These are phyloP conservation scores for Hyperoodon ampullatus DNA, from an alignment of 2,113 vertebrate genomes.

Conservation along the genomic window DNA sequence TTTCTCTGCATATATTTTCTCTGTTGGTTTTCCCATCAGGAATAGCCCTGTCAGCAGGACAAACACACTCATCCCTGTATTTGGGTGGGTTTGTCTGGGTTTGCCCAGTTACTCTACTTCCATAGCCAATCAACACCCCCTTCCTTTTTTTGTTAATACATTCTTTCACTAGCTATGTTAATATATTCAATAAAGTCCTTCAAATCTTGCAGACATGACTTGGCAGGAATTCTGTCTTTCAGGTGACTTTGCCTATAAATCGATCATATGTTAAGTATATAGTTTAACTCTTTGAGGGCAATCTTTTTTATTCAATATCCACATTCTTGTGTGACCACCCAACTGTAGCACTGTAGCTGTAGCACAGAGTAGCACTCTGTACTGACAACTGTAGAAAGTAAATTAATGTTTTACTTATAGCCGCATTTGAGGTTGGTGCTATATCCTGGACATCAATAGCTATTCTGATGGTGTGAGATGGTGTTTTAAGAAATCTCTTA, in stretches of 20 bases:
- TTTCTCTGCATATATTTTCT: neutral
- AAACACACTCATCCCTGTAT: neutral
- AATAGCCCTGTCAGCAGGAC: neutral
- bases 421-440: neutral
- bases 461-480: neutral
- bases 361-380: neutral
- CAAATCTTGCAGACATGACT: conserved; percentile 16
- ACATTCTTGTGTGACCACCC: neutral
- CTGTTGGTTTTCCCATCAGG: neutral
- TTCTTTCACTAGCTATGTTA: neutral
- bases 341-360: neutral
- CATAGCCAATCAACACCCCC: neutral
- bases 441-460: conserved; percentile 35
- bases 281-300: conserved; percentile 1
- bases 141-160: neutral
- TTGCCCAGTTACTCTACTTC: neutral
- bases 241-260: neutral
- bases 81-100: neutral
- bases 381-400: conserved; percentile 13
- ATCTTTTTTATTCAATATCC: neutral
- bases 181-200: neutral
- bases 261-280: neutral
- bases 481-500: conserved; percentile 13
- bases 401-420: conserved; percentile 36
- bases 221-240: conserved; percentile 33